These are phyloP conservation scores for Leptopilina myrica DNA, from an alignment of 2,888 invertebrate genomes.

Conservation along the genomic window DNA sequence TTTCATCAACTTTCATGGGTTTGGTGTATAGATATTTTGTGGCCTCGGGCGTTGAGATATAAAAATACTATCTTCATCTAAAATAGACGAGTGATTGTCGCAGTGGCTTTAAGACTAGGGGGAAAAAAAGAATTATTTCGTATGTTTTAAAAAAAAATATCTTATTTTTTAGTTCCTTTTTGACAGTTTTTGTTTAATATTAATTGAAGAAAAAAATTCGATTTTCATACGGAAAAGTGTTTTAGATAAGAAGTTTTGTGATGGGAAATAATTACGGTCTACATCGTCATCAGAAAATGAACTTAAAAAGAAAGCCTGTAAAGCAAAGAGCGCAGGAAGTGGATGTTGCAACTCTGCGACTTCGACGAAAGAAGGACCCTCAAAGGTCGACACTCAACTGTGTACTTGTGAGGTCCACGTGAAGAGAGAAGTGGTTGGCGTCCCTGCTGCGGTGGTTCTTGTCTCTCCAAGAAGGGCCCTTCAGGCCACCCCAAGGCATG, in stretches of 20 bases:
- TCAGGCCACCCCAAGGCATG: constrained; percentile 69
- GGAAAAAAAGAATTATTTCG: no score
- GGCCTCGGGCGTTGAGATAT: no score
- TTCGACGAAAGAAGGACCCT: constrained; percentile 60
- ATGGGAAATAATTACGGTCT: constrained; percentile 17
- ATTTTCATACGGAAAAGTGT: not conserved
- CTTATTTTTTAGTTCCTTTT: no score
- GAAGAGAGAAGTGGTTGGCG: constrained; percentile 44
- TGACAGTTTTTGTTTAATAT: no score
- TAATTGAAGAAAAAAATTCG: no score
- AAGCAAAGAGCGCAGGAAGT: constrained; percentile 40
- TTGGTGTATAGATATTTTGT: no score
- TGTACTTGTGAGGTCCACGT: constrained; percentile 56
- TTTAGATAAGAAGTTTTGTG: not conserved
- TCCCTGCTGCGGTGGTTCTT: constrained; percentile 58
- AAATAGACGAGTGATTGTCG: no score
- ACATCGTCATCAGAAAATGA: constrained; percentile 70
- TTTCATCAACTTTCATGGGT: no score
- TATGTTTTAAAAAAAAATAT: no score
- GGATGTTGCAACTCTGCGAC: constrained; percentile 54
- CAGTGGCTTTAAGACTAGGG: no score
- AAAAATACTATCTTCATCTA: no score
- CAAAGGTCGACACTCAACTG: constrained; percentile 65
- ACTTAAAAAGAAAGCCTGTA: constrained; percentile 46
- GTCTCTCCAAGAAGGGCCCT: constrained; percentile 69